phyloP scores from a whole-genome alignment of 2,113 vertebrate species.

The Calypte anna region DNA sequence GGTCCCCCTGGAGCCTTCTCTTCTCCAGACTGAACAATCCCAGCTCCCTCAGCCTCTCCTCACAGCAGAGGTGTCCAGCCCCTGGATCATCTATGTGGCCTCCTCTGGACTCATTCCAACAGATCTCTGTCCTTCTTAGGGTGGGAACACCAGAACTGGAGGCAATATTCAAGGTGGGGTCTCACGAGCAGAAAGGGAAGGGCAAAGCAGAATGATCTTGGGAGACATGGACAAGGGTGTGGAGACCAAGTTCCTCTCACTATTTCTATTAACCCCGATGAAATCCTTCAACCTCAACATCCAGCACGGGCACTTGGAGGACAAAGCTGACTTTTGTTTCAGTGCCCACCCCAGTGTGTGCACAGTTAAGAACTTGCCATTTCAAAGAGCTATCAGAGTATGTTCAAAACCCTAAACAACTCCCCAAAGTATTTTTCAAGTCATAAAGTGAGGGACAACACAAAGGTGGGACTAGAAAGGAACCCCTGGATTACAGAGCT shows the following conservation, averaged over 20 bases:
- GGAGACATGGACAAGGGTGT: not conserved
- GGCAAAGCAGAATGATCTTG: not conserved
- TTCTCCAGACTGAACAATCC: no score
- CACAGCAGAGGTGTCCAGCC: no score
- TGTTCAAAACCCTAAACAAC: not conserved
- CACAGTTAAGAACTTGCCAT: accelerated
- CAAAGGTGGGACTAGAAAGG: not conserved
- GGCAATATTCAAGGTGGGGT: no score
- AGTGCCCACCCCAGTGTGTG: accelerated
- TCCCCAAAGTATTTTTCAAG: not conserved
- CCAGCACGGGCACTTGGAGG: not conserved
- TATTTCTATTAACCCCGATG: not conserved
- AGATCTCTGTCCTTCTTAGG: no score
- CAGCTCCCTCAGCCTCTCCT: no score
- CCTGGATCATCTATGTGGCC: no score
- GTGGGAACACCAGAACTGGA: no score
- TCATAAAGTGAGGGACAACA: not conserved
- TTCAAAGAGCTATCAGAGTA: not conserved
- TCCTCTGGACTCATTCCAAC: no score
- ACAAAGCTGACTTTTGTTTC: not conserved
- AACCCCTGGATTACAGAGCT: not conserved
- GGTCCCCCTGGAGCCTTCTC: no score
- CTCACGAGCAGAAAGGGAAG: not conserved
- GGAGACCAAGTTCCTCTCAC: accelerated
- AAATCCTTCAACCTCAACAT: not conserved